These are phyloP conservation scores for Cepphus grylle DNA, from an alignment of 2,113 vertebrate genomes.

Conservation along the genomic window DNA sequence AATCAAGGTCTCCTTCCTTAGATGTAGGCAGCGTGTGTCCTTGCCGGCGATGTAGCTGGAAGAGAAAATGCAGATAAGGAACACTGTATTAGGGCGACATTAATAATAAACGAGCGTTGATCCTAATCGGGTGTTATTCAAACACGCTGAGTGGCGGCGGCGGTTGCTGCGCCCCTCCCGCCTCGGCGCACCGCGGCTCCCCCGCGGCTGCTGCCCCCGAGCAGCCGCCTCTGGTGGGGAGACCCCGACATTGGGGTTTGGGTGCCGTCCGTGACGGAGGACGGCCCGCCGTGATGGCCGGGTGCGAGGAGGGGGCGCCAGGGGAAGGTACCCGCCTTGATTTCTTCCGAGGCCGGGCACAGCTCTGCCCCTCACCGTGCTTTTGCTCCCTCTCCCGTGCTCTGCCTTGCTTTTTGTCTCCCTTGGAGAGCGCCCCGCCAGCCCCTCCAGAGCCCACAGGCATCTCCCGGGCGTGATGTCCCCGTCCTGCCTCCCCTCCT, in stretches of 20 bases:
- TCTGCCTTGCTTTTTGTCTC: not conserved
- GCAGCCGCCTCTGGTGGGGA: not conserved
- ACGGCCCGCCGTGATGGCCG: accelerated
- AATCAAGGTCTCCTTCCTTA: constrained; percentile 39
- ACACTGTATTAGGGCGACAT: constrained; percentile 37
- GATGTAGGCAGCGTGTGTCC: constrained; percentile 28
- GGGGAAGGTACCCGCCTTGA: accelerated
- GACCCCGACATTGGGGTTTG: accelerated
- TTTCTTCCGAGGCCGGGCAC: not conserved
- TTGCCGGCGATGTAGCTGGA: constrained; percentile 41
- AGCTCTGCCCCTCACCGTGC: not conserved
- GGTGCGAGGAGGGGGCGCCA: accelerated
- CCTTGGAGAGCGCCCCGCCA: not conserved
- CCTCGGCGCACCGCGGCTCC: not conserved
- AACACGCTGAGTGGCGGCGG: constrained; percentile 29
- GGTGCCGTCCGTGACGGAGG: accelerated
- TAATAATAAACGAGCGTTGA: constrained; percentile 70
- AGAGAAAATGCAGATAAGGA: constrained; percentile 62
- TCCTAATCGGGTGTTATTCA: constrained; percentile 67
- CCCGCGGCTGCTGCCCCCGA: not conserved
- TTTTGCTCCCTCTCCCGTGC: not conserved
- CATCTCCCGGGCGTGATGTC: accelerated
- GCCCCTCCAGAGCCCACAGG: not conserved
- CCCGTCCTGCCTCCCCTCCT: not conserved
- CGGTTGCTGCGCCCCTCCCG: not conserved